Evolutionary conservation across 2,113 vertebrate species (phyloP).

Genomic region (Osmerus mordax): DNA sequence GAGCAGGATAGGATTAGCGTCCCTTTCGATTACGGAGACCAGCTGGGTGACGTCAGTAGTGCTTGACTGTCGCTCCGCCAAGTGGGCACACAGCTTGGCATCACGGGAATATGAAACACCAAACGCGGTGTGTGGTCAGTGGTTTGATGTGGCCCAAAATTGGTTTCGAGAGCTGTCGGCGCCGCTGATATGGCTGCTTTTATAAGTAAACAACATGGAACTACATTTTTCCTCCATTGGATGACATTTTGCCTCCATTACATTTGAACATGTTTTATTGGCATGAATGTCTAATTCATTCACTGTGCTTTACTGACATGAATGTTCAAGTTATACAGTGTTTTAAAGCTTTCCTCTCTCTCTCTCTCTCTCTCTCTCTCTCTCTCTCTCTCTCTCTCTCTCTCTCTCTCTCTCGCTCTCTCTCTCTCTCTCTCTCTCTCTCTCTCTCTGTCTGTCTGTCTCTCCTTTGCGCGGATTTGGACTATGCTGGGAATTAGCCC

Average conservation of each 20-base stretch:
- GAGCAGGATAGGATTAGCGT: slow-evolving; percentile 69
- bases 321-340: no score
- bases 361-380: background rate
- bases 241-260: no score
- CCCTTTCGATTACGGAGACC: slow-evolving; percentile 71
- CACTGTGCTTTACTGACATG: no score
- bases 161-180: no score
- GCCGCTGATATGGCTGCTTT: no score
- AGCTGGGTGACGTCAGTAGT: slow-evolving; percentile 65
- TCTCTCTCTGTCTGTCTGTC: background rate
- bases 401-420: slow-evolving; percentile 1
- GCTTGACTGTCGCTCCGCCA: slow-evolving; percentile 54
- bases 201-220: no score
- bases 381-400: background rate
- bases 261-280: no score
- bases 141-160: no score
- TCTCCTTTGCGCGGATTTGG: slow-evolving; percentile 62
- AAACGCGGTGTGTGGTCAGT: no score
- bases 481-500: slow-evolving; percentile 69
- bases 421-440: background rate
- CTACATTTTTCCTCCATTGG: background rate
- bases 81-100: slow-evolving; percentile 49
- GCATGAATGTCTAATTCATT: no score
- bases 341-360: background rate
- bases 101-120: slow-evolving; percentile 34